A percentile compares a stretch with the other conserved stretches of the same genome.
Conservation (phyloP, 2,113 vertebrate genomes). For the Corythoichthys intestinalis region DNA sequence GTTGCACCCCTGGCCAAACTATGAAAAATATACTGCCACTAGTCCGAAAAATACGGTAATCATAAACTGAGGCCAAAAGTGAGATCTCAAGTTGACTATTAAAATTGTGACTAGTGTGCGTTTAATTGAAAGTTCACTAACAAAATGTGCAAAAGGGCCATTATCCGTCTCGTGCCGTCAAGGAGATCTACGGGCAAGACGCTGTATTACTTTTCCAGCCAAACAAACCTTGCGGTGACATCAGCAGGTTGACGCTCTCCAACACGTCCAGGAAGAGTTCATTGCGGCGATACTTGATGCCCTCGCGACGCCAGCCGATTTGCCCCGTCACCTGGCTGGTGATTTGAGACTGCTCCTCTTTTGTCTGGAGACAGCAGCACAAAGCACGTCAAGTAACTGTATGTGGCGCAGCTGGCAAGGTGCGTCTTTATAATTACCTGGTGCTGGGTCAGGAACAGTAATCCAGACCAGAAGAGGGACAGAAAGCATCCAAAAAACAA, state of each 20-base stretch:
- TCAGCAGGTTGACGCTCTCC: constrained; percentile 97
- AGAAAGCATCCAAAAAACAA: not conserved
- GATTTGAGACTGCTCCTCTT: constrained; percentile 99
- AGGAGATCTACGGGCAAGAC: too few species aligned
- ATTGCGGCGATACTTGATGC: constrained; percentile 98
- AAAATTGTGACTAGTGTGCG: too few species aligned
- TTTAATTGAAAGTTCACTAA: too few species aligned
- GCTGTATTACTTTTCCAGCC: too few species aligned
- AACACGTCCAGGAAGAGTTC: constrained; percentile 97
- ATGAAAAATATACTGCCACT: too few species aligned
- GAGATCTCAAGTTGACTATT: too few species aligned
- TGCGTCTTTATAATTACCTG: constrained; percentile 56
- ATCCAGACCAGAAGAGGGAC: constrained; percentile 18
- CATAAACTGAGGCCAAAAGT: too few species aligned
- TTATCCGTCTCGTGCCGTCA: too few species aligned
- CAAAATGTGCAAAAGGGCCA: too few species aligned
- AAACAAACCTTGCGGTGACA: constrained; percentile 91
- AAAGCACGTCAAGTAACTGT: constrained; percentile 27
- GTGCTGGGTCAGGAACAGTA: constrained; percentile 51
- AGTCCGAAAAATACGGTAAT: too few species aligned
- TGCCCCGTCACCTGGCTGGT: constrained; percentile 99
- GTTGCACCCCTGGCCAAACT: too few species aligned
- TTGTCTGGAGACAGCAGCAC: constrained; percentile 80
- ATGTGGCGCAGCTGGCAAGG: not conserved
- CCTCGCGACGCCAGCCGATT: constrained; percentile 97